Evolutionary conservation across 1,140 invertebrate species (phyloP), one percentile per base, ranked within the genome.

Genomic region (Micrasema minimum): DNA sequence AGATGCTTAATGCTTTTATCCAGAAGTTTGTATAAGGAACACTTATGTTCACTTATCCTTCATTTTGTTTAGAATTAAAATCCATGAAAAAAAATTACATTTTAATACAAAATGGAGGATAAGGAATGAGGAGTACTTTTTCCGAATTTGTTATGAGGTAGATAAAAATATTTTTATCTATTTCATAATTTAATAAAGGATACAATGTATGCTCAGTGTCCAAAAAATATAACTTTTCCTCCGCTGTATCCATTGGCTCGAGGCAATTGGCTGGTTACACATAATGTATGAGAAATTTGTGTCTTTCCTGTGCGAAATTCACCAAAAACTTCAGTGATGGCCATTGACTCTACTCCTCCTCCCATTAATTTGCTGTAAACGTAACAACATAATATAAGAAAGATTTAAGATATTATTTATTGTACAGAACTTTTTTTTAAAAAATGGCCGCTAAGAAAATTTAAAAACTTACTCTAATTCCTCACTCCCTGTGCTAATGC

Each of bases 321-420:
- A 0, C 94, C 94, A 82, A 96, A 96, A 22, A 93, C 91, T 85
- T 96, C 94, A 31, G 94, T 96, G 57, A 96, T 94, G 1, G 92
- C 89, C 83, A 95, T 95, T 16, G 94, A 95, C 83, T 96, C 94
- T 70, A 96, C 88, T 1, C 94, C 94, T 64, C 94, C 93, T 35
- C 86, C 87, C 31, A 96, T 79, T 31, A 95, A 82, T 79, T 92
- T 91, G 78, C 90, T 92, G 78, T 11, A 37, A 37, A 2, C 31
- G 1, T 10, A 61, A 41, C 6, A 41, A 61, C 11, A n/a, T 26
- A 53, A 26, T 53, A 1, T 53, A 26, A n/a, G 12, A 26, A 53
- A n/a, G n/a, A n/a, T n/a, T n/a, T n/a, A n/a, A n/a, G n/a, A n/a
- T n/a, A n/a, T n/a, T n/a, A 53, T 53, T 22, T 53, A n/a, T 18